Percentiles rank a stretch among this genome's conserved stretches.
These are phyloP conservation scores for Actenoides lindsayi DNA, from an alignment of 2,113 vertebrate species.

Conservation along the genomic window DNA sequence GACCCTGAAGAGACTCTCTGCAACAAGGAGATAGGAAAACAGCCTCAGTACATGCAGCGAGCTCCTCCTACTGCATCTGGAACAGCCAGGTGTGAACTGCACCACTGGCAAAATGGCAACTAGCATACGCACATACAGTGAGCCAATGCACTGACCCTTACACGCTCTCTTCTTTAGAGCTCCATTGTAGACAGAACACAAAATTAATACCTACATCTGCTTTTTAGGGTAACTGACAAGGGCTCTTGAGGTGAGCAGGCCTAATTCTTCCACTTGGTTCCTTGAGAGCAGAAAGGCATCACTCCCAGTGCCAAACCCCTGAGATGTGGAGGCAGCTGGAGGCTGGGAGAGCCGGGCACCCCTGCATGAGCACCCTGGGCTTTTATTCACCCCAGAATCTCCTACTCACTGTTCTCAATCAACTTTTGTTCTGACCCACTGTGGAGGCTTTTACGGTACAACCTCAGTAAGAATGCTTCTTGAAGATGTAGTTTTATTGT, in stretches of 20 bases:
- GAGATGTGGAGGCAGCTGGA: rapidly evolving
- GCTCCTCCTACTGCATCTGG: neutral
- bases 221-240: neutral
- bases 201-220: neutral
- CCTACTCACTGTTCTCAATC: neutral
- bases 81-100: neutral
- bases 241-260: neutral
- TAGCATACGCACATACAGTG: rapidly evolving
- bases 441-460: neutral
- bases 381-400: neutral
- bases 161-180: neutral
- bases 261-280: neutral
- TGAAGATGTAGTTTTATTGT: neutral
- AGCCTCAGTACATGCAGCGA: neutral
- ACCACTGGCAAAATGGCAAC: neutral
- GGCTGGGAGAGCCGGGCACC: neutral
- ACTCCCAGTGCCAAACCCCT: neutral
- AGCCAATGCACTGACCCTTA: neutral
- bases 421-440: neutral
- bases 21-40: neutral
- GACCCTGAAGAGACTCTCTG: neutral
- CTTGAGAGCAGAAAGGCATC: neutral
- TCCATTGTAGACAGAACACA: neutral
- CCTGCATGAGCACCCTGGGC: neutral
- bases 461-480: neutral